A percentile compares a stretch with the other conserved stretches of the same genome.
Evolutionary conservation across 2,888 invertebrate genomes (phyloP).

Genomic region (Acheta domesticus): DNA sequence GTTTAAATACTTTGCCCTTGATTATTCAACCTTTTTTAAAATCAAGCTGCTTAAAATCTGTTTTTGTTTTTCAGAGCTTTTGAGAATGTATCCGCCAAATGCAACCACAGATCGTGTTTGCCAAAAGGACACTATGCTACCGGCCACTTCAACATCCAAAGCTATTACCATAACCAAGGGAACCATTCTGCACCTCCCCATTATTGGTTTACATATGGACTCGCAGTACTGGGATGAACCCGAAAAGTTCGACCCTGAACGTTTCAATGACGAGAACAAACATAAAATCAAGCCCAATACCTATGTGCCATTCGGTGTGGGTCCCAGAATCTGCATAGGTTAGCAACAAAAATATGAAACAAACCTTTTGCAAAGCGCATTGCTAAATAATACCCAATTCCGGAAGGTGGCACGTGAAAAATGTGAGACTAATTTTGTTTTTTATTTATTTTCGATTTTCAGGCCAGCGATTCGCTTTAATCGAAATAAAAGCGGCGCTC

Average conservation of each 20-base stretch:
- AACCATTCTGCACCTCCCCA: neutral
- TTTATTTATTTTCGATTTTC: no score
- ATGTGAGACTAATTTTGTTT: no score
- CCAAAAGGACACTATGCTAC: neutral
- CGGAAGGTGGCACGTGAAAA: no score
- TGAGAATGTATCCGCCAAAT: neutral
- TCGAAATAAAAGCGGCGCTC: no score
- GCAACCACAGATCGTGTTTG: neutral
- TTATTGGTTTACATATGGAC: neutral
- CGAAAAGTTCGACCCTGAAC: neutral
- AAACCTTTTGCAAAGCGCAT: no score
- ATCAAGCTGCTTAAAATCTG: no score
- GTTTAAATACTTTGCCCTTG: no score
- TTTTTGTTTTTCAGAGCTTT: neutral
- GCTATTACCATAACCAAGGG: neutral
- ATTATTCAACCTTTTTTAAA: no score
- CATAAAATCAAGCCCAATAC: neutral
- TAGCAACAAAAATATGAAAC: neutral
- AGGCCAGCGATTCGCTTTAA: no score
- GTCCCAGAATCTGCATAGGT: conserved; percentile 18
- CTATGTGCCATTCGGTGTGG: neutral
- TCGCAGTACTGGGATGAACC: neutral
- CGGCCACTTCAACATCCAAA: neutral
- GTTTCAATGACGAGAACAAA: conserved; percentile 18
- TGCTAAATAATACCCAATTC: no score